Conservation (phyloP, 2,797 vertebrate genomes). For the Todus mexicanus region DNA sequence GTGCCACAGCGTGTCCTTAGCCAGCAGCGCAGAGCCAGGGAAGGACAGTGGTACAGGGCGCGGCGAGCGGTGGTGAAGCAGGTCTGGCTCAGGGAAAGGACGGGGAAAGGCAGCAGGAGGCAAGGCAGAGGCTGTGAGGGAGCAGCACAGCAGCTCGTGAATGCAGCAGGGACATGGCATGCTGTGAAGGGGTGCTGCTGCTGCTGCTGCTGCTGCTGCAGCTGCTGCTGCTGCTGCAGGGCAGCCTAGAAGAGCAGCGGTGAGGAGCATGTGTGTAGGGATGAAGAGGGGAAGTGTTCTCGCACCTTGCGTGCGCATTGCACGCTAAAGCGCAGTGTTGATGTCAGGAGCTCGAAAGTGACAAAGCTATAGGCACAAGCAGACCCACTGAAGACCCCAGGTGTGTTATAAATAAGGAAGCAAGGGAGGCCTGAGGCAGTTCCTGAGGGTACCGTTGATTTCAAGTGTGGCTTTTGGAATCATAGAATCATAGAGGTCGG, state of each 20-base stretch:
- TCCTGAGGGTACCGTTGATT: not conserved
- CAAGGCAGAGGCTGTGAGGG: accelerated
- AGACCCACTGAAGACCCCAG: not conserved
- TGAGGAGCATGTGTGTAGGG: not conserved
- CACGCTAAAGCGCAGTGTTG: not conserved
- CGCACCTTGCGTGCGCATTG: not conserved
- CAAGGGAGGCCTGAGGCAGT: not conserved
- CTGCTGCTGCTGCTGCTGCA: too few relatives aligned
- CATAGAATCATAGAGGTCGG: too few relatives aligned
- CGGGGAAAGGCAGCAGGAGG: not conserved
- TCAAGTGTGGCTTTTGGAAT: not conserved
- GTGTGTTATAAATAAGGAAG: not conserved
- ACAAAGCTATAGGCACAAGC: not conserved
- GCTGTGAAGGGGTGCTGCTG: not conserved
- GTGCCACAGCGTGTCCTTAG: not conserved
- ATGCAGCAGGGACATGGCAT: accelerated
- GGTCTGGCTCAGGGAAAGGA: not conserved
- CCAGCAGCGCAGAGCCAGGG: not conserved
- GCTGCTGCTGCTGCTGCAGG: not conserved
- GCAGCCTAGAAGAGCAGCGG: not conserved
- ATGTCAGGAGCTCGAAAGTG: not conserved
- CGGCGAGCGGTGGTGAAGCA: not conserved
- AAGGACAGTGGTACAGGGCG: not conserved
- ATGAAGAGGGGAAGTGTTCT: not conserved
- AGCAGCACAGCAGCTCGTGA: not conserved